Conservation (phyloP, 2,113 vertebrate genomes). For the Crotalus helleri region DNA sequence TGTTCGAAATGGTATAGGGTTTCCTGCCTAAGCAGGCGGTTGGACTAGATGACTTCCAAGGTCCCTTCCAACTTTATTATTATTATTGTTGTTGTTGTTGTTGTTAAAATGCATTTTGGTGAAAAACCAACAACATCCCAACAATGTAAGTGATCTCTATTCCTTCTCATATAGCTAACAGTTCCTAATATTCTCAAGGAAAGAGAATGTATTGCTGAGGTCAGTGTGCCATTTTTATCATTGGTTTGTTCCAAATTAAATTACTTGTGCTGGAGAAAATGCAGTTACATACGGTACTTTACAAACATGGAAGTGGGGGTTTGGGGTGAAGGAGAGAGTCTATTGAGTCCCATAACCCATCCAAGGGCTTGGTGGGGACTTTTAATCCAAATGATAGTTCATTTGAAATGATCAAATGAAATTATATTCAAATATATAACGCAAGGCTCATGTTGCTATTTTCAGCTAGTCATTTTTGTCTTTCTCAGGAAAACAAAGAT, state of each 20-base stretch:
- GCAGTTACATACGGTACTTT: background rate
- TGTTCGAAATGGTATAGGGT: too few relatives aligned
- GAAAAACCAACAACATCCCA: background rate
- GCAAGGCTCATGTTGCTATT: background rate
- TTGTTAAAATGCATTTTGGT: background rate
- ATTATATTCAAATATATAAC: background rate
- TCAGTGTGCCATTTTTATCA: background rate
- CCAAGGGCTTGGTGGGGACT: background rate
- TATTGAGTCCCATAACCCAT: background rate
- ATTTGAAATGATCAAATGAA: background rate
- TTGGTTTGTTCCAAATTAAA: background rate
- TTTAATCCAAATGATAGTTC: background rate
- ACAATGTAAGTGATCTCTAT: background rate
- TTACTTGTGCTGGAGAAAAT: background rate
- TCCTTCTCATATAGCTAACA: too few relatives aligned
- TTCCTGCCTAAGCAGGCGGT: too few relatives aligned
- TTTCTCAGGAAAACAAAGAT: too few relatives aligned
- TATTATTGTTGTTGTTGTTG: too few relatives aligned
- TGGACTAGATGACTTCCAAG: too few relatives aligned
- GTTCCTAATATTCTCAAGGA: too few relatives aligned
- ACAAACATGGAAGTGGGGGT: background rate
- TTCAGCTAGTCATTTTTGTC: background rate
- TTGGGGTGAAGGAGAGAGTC: background rate
- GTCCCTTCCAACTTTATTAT: too few relatives aligned
- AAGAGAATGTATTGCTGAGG: background rate